Base-by-base conservation (phyloP, 2,113 vertebrate species). In the Muscicapa adusta region DNA sequence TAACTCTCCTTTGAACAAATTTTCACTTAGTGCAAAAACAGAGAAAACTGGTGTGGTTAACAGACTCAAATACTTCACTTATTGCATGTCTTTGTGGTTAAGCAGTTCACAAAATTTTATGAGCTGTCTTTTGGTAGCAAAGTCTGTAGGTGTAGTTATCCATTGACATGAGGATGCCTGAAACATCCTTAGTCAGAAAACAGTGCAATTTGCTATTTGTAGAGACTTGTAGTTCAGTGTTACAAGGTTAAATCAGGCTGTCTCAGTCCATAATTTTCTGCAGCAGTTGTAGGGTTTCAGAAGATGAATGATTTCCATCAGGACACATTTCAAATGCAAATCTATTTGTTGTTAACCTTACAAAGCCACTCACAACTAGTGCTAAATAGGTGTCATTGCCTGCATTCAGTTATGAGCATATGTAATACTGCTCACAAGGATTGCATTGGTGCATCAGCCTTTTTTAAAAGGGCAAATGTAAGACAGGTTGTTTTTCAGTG, bases 81-180 rank as follows among this genome's bases (percentile, higher is more conserved):
- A 18, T 29, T 85, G 50, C 23, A 29, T 12, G 31, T 72, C 53
- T 86, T 66, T 45, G n/a, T 76, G 67, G 56, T 85, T 79, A 93
- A 85, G 50, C 47, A 70, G 20, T 20, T 88, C 29, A 70, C 60
- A 70, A 38, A 83, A 85, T 40, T 74, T 89, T 85, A 33, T 62
- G 47, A 48, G 34, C 53, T 85, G 16, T 90, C 51, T 70, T 26
- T 53, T 57, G 75, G 67, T 92, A 74, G 68, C 88, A 75, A 91
- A 94, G 89, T 94, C 81, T 92, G 29, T 79, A 71, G 63, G 42
- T 76, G 31, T 74, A 80, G 92, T 96, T 94, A 92, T 36, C 51
- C 56, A 67, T 92, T 93, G 91, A 85, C 75, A 20, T 0, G 0
- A 66, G 75, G 75, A 19, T 51, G 54, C 47, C 60, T 20, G 23